Evolutionary conservation across 2,797 vertebrate species (phyloP).

Genomic region (Bradypus variegatus): DNA sequence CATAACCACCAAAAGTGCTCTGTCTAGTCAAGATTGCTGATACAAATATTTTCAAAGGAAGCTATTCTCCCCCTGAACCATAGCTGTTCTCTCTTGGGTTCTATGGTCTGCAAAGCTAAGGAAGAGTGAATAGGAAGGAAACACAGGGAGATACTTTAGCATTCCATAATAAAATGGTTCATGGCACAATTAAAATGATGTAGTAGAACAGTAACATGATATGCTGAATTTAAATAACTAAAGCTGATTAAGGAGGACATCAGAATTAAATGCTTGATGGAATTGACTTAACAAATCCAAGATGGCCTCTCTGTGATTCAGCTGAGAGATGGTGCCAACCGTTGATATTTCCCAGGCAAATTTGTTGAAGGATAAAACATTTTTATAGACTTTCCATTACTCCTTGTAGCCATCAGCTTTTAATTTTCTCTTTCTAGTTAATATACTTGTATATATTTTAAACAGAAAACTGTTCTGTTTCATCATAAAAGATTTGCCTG

Average conservation of each 20-base stretch:
- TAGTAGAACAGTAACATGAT: slow-evolving; percentile 66
- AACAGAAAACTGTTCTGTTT: slow-evolving; percentile 83
- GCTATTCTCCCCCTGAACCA: background rate
- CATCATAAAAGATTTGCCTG: slow-evolving; percentile 84
- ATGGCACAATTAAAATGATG: slow-evolving; percentile 71
- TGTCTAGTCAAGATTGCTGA: slow-evolving; percentile 63
- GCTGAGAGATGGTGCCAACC: slow-evolving; percentile 59
- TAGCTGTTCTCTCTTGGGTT: slow-evolving; percentile 54
- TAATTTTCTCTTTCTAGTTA: slow-evolving; percentile 78
- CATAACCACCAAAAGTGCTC: background rate
- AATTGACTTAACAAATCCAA: slow-evolving; percentile 69
- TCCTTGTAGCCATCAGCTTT: slow-evolving; percentile 75
- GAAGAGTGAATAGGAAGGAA: slow-evolving; percentile 37
- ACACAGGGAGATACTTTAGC: slow-evolving; percentile 57
- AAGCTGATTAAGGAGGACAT: slow-evolving; percentile 68
- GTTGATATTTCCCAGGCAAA: slow-evolving; percentile 70
- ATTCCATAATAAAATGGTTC: slow-evolving; percentile 71
- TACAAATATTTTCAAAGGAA: slow-evolving; percentile 60
- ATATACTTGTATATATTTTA: slow-evolving; percentile 80
- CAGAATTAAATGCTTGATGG: slow-evolving; percentile 66
- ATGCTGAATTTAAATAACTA: slow-evolving; percentile 71
- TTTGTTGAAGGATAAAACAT: slow-evolving; percentile 73
- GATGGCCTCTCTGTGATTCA: slow-evolving; percentile 63
- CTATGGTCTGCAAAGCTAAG: slow-evolving; percentile 51
- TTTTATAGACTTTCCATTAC: slow-evolving; percentile 74